Percentiles rank a stretch among this genome's conserved stretches.
Evolutionary conservation across 2,797 vertebrate genomes (phyloP).

Genomic region (Hydrophis major): DNA sequence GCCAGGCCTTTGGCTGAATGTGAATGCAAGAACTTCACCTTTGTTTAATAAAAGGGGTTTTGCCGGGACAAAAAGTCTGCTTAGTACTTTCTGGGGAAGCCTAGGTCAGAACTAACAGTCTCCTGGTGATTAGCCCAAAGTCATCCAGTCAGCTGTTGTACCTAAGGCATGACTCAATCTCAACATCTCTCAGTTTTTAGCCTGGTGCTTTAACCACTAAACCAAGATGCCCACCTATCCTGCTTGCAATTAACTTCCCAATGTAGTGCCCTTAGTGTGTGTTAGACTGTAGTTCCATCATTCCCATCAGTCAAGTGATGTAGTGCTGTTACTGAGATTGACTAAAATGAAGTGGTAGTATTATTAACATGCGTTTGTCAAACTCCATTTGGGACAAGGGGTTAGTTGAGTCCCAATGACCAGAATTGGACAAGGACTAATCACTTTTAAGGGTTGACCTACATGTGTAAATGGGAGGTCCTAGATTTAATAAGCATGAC

Average conservation of each 20-base stretch:
- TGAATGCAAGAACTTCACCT: no score
- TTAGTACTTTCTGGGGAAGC: no score
- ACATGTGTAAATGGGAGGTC: neutral
- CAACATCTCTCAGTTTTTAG: no score
- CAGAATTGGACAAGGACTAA: neutral
- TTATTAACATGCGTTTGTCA: neutral
- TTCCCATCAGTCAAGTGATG: neutral
- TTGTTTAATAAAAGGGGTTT: no score
- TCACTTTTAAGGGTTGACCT: neutral
- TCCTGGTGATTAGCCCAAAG: no score
- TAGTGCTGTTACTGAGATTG: neutral
- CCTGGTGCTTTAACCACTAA: no score
- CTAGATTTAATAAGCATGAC: neutral
- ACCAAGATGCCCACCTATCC: no score
- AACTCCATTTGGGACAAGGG: neutral
- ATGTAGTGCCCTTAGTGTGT: neutral
- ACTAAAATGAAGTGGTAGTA: neutral
- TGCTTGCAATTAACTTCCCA: no score
- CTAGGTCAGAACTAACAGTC: no score
- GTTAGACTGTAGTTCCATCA: neutral
- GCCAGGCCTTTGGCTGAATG: no score
- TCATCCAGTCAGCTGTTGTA: neutral
- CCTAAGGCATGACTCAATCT: neutral
- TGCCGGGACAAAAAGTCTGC: no score
- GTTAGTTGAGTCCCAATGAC: neutral